These are phyloP conservation scores for Actenoides hombroni DNA, from an alignment of 2,113 vertebrate genomes.

Conservation along the genomic window DNA sequence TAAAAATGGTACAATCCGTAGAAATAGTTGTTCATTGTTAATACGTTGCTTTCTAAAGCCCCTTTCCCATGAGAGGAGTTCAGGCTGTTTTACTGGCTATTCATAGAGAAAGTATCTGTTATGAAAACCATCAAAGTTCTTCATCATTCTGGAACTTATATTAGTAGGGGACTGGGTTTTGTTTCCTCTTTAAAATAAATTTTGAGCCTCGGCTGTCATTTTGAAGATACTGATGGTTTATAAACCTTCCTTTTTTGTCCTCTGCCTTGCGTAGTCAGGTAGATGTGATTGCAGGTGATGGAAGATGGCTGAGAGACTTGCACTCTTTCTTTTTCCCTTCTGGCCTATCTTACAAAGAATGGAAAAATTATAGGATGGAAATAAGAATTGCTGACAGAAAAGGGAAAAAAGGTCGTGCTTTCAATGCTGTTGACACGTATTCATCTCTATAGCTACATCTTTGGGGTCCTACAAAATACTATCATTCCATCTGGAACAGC, in stretches of 20 bases:
- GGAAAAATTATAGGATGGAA: not conserved
- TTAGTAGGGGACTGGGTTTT: not conserved
- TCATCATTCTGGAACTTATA: not conserved
- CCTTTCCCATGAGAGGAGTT: not conserved
- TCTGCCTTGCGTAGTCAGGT: not conserved
- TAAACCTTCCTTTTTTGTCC: not conserved
- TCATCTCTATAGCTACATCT: not conserved
- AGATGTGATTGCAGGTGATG: not conserved
- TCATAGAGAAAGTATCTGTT: not conserved
- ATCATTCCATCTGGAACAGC: constrained; percentile 26
- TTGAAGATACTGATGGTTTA: not conserved
- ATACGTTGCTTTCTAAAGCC: not conserved
- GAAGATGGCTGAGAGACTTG: not conserved
- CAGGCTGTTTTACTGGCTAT: not conserved
- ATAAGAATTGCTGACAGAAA: not conserved
- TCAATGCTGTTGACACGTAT: not conserved
- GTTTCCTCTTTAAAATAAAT: not conserved
- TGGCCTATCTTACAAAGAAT: not conserved
- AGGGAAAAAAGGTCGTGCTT: not conserved
- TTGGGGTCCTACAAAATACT: not conserved
- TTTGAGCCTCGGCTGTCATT: not conserved
- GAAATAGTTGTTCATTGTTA: not conserved
- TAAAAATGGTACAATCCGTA: not conserved
- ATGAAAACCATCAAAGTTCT: not conserved
- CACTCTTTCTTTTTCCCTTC: not conserved